These are phyloP conservation scores for Nemopilema nomurai DNA, from an alignment of 30 jellyfish, hydroid and myxozoan species.

Conservation along the genomic window DNA sequence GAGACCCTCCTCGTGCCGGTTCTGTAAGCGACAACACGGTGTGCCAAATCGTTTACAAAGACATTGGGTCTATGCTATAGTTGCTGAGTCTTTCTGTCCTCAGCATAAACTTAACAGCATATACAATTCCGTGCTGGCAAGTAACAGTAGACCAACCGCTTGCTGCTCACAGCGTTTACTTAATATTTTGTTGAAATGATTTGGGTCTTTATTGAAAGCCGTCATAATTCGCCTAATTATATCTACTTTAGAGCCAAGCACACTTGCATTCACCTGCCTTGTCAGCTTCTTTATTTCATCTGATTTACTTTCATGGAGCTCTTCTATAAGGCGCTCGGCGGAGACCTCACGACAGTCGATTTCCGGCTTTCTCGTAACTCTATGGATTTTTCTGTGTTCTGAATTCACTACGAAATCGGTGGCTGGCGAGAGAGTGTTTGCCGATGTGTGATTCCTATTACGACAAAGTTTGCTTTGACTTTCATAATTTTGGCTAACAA, in stretches of 20 bases:
- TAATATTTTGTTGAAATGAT: conserved; percentile 34
- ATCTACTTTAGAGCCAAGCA: conserved; percentile 47
- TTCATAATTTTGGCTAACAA: neutral
- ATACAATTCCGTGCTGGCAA: conserved; percentile 45
- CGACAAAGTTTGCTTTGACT: conserved; percentile 1
- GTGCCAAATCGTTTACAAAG: conserved; percentile 51
- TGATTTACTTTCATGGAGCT: neutral
- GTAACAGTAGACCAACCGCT: conserved; percentile 66
- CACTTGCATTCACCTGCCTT: conserved; percentile 14
- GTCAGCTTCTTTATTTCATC: conserved; percentile 25
- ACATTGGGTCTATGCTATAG: conserved; percentile 46
- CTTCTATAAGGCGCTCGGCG: conserved; percentile 44
- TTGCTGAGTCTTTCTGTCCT: conserved; percentile 52
- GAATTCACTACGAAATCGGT: conserved; percentile 23
- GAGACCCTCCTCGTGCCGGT: neutral
- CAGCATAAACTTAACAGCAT: conserved; percentile 15
- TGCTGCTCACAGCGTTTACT: conserved; percentile 39
- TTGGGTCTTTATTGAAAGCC: neutral
- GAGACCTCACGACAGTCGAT: conserved; percentile 37
- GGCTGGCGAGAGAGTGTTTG: neutral
- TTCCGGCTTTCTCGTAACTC: conserved; percentile 20
- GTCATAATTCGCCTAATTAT: conserved; percentile 27
- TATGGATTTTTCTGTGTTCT: conserved; percentile 35
- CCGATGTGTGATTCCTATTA: conserved; percentile 60
- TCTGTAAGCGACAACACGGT: conserved; percentile 37